Evolutionary conservation across 1,140 invertebrate species (phyloP), one percentile per base, ranked within the genome.

Genomic region (Drosophila equinoxialis): DNA sequence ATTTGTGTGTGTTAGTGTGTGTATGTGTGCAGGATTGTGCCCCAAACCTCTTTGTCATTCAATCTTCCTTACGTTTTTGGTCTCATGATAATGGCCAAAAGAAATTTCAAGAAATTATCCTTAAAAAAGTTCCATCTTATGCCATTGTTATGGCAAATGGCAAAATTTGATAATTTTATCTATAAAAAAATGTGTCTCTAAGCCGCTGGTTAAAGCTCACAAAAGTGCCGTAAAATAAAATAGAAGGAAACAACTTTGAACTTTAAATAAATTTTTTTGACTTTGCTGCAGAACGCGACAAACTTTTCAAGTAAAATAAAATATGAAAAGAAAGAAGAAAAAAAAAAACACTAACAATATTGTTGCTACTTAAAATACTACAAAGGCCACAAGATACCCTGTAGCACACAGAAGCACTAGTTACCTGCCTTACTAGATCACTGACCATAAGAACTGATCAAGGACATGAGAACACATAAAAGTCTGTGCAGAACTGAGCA

Each of bases 191-290:
- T 51, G 45, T 51, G 17, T 68, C 13, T 54, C 55, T 6, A 64
- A 71, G 71, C 35, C 57, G 30, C 33, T 37, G 33, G 35, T 51
- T 51, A 37, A 33, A 59, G 57, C 57, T 14, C 63, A 61, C 45
- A 35, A 42, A 74, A 67, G 71, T 66, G 35, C 37, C 42, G 57
- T 74, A 57, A 60, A 74, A 74, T 74, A 74, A 74, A 74, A 66
- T 55, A 74, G n/a, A 57, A 67, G 30, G 20, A 55, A 26, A 60
- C 30, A 61, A 74, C 71, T 73, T 61, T 73, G 71, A 79, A 77
- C 71, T 64, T 81, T 65, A 73, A 78, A 81, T 83, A 81, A 62
- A 77, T 81, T 71, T 71, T 71, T 86, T 87, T 81, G 79, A 86
- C 83, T 82, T 82, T 66, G 60, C 68, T 55, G 55, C 33, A 41